These are phyloP conservation scores for Orchestes rusci DNA, from an alignment of 2,888 invertebrate species.

Conservation along the genomic window DNA sequence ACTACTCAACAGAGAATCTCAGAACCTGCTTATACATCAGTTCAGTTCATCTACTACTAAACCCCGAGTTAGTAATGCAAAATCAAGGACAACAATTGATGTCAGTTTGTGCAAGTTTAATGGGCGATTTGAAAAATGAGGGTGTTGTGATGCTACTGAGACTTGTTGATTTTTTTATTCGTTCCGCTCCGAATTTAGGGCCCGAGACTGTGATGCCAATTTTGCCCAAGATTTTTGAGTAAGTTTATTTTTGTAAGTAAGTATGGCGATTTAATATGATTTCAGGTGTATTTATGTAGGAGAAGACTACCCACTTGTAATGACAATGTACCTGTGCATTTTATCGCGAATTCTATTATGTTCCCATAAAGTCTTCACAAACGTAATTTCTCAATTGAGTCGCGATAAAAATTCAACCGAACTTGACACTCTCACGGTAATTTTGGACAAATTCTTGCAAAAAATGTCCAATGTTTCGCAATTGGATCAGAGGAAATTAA, in stretches of 20 bases:
- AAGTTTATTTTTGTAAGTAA: constrained; percentile 30
- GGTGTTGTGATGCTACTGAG: constrained; percentile 66
- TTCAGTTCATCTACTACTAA: constrained; percentile 73
- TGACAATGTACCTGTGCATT: constrained; percentile 71
- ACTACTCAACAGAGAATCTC: constrained; percentile 75
- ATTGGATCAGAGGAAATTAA: constrained; percentile 74
- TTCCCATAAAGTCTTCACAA: constrained; percentile 60
- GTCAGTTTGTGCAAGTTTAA: constrained; percentile 60
- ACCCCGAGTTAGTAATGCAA: constrained; percentile 69
- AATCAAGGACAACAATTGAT: constrained; percentile 66
- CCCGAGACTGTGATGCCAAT: constrained; percentile 62
- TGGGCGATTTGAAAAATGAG: constrained; percentile 71
- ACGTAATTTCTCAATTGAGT: constrained; percentile 48
- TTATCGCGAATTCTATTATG: constrained; percentile 70
- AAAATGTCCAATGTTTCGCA: constrained; percentile 73
- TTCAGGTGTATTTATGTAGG: constrained; percentile 53
- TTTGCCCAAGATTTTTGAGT: constrained; percentile 55
- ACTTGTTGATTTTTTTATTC: constrained; percentile 68
- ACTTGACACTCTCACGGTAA: constrained; percentile 59
- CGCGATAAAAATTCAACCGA: constrained; percentile 46
- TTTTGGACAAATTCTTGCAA: constrained; percentile 72
- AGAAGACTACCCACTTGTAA: constrained; percentile 64
- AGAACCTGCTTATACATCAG: constrained; percentile 72
- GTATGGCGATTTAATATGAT: neutral
- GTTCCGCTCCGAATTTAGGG: constrained; percentile 66